Conservation (phyloP, 2,113 vertebrate genomes). For the Xenotilapia leptura region DNA sequence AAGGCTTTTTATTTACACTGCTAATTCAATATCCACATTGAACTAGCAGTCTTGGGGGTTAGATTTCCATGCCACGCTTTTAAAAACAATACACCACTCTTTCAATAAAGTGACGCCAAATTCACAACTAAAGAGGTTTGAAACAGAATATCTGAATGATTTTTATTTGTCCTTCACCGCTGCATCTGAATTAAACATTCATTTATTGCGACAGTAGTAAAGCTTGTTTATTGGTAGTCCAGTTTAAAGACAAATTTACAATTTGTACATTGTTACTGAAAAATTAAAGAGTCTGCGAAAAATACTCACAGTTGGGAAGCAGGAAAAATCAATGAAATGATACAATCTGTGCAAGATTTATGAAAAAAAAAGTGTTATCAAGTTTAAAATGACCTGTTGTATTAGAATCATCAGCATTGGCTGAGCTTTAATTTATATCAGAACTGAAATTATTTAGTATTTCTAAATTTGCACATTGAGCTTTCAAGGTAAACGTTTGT, state of each 20-base stretch:
- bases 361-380: neutral
- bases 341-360: neutral
- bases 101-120: neutral
- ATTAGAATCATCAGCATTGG: neutral
- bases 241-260: neutral
- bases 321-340: neutral
- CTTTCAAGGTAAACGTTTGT: neutral
- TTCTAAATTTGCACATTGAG: neutral
- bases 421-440: neutral
- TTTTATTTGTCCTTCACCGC: neutral
- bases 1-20: neutral
- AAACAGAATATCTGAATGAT: neutral
- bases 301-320: neutral
- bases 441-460: neutral
- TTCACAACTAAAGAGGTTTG: neutral
- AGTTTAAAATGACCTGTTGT: accelerated
- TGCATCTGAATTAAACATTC: neutral
- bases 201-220: neutral
- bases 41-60: neutral
- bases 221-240: neutral
- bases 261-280: neutral
- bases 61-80: accelerated
- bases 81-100: neutral
- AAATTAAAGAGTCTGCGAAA: neutral
- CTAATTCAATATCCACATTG: neutral